Percentiles rank a stretch among this genome's conserved stretches.
These are phyloP conservation scores for Epistrophella euchroma DNA, from an alignment of 2,888 invertebrate genomes.

Conservation along the genomic window DNA sequence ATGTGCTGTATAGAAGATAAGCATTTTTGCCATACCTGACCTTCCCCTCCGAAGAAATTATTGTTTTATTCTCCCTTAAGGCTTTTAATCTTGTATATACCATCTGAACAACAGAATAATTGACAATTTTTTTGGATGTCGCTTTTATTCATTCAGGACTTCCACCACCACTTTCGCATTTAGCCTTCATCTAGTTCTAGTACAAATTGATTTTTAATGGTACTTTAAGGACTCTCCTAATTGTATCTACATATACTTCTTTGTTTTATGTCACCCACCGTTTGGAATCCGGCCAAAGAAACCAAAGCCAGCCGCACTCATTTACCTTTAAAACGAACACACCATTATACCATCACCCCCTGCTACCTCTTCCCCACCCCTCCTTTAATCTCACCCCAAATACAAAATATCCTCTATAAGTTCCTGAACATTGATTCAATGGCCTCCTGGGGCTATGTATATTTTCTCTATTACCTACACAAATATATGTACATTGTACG, in stretches of 20 bases:
- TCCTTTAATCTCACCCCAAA: conserved; percentile 2
- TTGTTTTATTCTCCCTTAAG: conserved; percentile 8
- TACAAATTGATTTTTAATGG: conserved; percentile 71
- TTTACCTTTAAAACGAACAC: conserved; percentile 28
- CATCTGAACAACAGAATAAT: conserved; percentile 39
- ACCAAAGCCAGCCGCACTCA: conserved; percentile 56
- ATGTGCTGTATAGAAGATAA: conserved; percentile 4
- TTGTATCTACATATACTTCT: conserved; percentile 38
- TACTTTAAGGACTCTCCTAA: conserved; percentile 63
- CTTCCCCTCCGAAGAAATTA: conserved; percentile 8
- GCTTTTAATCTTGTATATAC: conserved; percentile 28
- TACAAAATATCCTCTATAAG: conserved; percentile 58
- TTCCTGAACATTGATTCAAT: conserved; percentile 70
- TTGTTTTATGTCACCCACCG: conserved; percentile 28
- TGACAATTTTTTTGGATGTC: conserved; percentile 24
- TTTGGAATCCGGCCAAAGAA: conserved; percentile 38
- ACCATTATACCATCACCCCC: background rate
- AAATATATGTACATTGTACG: background rate
- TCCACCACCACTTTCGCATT: background rate
- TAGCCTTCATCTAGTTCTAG: conserved; percentile 9
- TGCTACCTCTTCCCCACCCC: background rate
- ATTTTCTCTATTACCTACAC: conserved; percentile 22
- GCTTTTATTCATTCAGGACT: conserved; percentile 22
- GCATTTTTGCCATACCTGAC: conserved; percentile 15
- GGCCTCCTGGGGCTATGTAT: conserved; percentile 45